phyloP scores from a whole-genome alignment of 2,888 invertebrate genomes.

The Apoderus coryli region DNA sequence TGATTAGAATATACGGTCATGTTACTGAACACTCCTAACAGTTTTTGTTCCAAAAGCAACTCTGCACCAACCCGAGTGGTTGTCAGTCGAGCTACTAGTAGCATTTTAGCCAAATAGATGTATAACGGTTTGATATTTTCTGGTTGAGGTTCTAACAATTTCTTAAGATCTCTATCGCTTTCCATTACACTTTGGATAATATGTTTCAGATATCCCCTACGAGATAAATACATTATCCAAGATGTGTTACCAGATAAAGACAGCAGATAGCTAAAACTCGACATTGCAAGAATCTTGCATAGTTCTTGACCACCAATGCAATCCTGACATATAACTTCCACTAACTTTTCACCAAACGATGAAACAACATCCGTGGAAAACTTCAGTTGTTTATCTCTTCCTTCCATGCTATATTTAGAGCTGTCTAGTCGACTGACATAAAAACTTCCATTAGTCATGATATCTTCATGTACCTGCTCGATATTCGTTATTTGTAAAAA shows the following conservation, averaged over 20 bases:
- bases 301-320: slow-evolving; percentile 80
- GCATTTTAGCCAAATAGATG: slow-evolving; percentile 79
- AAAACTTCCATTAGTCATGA: slow-evolving; percentile 31
- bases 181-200: slow-evolving; percentile 67
- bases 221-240: slow-evolving; percentile 46
- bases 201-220: slow-evolving; percentile 63
- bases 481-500: slow-evolving; percentile 58
- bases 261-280: slow-evolving; percentile 65
- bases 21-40: slow-evolving; percentile 45
- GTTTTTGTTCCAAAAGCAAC: slow-evolving; percentile 43
- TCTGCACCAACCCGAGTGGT: slow-evolving; percentile 40
- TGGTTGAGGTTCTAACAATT: slow-evolving; percentile 45
- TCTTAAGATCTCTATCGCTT: slow-evolving; percentile 53
- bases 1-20: slow-evolving; percentile 58
- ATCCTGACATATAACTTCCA: slow-evolving; percentile 72
- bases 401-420: slow-evolving; percentile 30
- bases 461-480: slow-evolving; percentile 18
- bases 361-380: slow-evolving; percentile 46
- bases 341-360: slow-evolving; percentile 65
- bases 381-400: slow-evolving; percentile 28
- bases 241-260: slow-evolving; percentile 56
- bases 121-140: slow-evolving; percentile 58
- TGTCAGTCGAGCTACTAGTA: slow-evolving; percentile 57
- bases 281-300: slow-evolving; percentile 75
- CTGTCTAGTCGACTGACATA: slow-evolving; percentile 54